Evolutionary conservation across 2,797 vertebrate genomes (phyloP), one percentile per base, ranked within the genome.

Genomic region (Falco cherrug): DNA sequence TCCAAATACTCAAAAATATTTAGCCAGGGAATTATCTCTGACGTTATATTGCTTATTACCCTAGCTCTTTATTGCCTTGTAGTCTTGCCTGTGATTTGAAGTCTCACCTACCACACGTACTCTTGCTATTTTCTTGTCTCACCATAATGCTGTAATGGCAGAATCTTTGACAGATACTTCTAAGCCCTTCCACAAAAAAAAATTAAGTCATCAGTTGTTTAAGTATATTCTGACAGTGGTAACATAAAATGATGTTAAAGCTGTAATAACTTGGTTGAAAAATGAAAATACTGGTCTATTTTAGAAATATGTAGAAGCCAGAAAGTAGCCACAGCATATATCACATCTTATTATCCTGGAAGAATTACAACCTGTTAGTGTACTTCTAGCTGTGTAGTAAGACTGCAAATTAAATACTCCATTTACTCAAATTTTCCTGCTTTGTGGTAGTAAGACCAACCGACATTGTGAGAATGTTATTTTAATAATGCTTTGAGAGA

Each of bases 391-490:
- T 63, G 26, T 28, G 50, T 67, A 75, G 29, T 83, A 71, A 63
- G 59, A 54, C 65, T 81, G 22, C 35, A 90, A 37, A 86, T 94
- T 71, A 90, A 90, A 79, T 73, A 26, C n/a, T 95, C n/a, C 21
- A 0, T 69, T 92, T 69, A 84, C 68, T 65, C 15, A 29, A 21
- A 28, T 73, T 84, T 89, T 96, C 77, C 75, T 95, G 13, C 35
- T 76, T 87, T 13, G n/a, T 93, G 43, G 54, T 79, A 54, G 63
- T 45, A 70, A 24, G 63, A 76, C 24, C 17, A 57, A 43, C 43
- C 86, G 87, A 94, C 4, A 6, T 37, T 91, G 80, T 84, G 59
- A 75, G 85, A 95, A 79, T 90, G 77, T 74, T 84, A 96, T 94
- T 92, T 82, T 91, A 88, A 88, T 93, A 84, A 73, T 73, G 22